These are phyloP conservation scores for Propithecus coquereli DNA, from an alignment of 2,113 vertebrate genomes.

Conservation along the genomic window DNA sequence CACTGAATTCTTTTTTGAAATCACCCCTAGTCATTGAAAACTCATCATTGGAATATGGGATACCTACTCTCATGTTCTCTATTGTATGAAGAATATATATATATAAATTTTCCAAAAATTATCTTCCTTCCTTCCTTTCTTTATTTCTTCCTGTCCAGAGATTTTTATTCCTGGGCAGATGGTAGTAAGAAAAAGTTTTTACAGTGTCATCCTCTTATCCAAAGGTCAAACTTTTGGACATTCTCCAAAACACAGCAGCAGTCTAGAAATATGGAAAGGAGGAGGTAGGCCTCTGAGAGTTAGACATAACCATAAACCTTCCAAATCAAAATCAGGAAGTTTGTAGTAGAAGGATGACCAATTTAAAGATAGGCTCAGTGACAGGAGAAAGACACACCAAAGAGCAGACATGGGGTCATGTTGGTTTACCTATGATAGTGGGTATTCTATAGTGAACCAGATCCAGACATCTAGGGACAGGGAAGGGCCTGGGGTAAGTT, in stretches of 20 bases:
- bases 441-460: background rate
- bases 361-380: background rate
- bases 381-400: background rate
- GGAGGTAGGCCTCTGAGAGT: background rate
- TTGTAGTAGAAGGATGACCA: background rate
- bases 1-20: background rate
- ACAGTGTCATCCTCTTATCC: background rate
- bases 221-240: constrained; percentile 51
- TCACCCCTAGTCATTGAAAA: background rate
- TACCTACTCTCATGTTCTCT: background rate
- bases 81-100: background rate
- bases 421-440: background rate
- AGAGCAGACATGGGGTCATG: background rate
- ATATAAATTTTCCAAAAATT: background rate
- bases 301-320: constrained; percentile 9
- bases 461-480: background rate
- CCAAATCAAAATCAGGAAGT: background rate
- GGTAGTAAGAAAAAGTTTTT: constrained; percentile 31
- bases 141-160: constrained; percentile 2
- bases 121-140: background rate
- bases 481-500: background rate
- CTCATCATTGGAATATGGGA: background rate
- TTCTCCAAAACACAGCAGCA: constrained; percentile 25
- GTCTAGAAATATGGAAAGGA: background rate
- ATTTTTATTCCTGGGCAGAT: constrained; percentile 34